phyloP scores from a whole-genome alignment of 2,797 vertebrate genomes.

The Ctenopoma multispine region DNA sequence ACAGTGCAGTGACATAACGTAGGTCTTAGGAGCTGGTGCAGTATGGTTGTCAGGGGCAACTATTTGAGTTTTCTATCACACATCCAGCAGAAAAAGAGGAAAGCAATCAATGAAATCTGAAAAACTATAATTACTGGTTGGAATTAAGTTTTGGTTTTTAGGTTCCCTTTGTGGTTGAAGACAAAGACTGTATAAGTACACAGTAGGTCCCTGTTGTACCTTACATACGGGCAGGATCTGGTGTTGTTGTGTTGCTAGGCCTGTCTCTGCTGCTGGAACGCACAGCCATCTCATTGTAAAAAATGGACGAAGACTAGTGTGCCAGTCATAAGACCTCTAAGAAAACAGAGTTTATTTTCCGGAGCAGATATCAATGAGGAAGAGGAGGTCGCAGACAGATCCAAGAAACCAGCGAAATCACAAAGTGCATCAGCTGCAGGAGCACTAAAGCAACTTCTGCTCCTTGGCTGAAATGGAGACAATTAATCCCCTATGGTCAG shows the following conservation, averaged over 20 bases:
- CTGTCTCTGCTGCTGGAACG: neutral
- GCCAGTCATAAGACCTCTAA: neutral
- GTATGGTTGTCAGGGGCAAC: conserved; percentile 11
- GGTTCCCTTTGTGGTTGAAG: neutral
- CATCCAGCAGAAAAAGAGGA: neutral
- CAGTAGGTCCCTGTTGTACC: too few species aligned
- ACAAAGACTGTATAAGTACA: neutral
- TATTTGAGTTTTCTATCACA: neutral
- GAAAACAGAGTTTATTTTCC: conserved; percentile 6
- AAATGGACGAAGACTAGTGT: neutral
- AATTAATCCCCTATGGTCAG: neutral
- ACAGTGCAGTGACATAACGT: neutral
- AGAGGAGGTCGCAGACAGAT: neutral
- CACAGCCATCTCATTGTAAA: neutral
- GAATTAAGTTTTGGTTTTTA: neutral
- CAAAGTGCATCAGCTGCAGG: neutral
- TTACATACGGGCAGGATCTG: neutral
- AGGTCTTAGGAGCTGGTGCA: neutral
- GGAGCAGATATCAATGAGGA: neutral
- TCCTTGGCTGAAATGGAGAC: neutral
- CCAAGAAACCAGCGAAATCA: neutral
- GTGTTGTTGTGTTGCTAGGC: neutral
- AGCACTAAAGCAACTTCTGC: neutral
- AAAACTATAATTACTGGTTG: neutral
- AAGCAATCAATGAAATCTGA: conserved; percentile 17